Evolutionary conservation across 1,140 invertebrate species (phyloP), one percentile per base, ranked within the genome.

Genomic region (Pseudoatta argentina): DNA sequence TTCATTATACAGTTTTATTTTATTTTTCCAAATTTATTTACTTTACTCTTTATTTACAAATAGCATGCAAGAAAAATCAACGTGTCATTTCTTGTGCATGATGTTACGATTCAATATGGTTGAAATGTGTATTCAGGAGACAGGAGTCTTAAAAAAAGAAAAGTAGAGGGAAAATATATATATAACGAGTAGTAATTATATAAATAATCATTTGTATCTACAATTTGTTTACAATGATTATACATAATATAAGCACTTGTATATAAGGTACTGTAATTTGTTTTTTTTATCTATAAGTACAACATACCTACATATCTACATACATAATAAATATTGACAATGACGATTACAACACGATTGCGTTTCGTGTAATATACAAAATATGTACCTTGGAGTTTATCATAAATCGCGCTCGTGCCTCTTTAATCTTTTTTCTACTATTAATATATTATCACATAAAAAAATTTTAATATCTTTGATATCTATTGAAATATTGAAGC

Each of bases 171-270:
- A 57, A 27, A 75, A 30, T 30, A 30, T 10, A 51, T 24, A 39
- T 48, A 51, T 44, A 44, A 55, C 5, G 18, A 63, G 63, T 48
- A 51, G 63, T 48, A 51, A 5, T 86, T 61, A 72, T 51, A 87
- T 78, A 91, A 91, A 90, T 85, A 78, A 78, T 89, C 48, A 61
- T 82, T 85, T 86, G 30, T 89, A 86, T 88, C 61, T 91, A 76
- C 39, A 44, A 89, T 57, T 81, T 76, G 63, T 91, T 88, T 86
- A 63, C 59, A 83, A 66, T 79, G 77, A 86, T 86, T 86, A 73
- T 85, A 88, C 61, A 91, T 78, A 77, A 24, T 69, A 39, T 86
- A 92, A 89, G 90, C 91, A 92, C 90, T 92, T 92, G 79, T 91
- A 91, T 73, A 83, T 89, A 85, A 91, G 66, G 76, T 71, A 88